Base-by-base conservation (phyloP, 2,113 vertebrate species). In the Phainopepla nitens region DNA sequence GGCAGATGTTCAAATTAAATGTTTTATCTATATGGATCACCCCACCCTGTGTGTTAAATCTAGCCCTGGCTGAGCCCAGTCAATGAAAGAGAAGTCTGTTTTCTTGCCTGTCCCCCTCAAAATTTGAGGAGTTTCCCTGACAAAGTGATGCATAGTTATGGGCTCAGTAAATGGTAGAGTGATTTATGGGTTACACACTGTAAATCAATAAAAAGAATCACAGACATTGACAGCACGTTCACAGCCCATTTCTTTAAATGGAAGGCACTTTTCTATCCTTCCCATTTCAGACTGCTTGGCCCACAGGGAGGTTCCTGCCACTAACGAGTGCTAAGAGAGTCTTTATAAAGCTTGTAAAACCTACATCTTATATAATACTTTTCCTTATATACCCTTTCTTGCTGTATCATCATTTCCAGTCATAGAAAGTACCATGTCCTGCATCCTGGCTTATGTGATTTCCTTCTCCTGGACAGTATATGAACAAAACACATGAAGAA, bases 171-270 rank as follows among this genome's bases (percentile, higher is more conserved):
- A 97, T 86, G 82, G 90, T 90, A 58, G 71, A 92, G 73, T 96
- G 95, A 96, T 97, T 96, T 94, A 96, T 96, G 88, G 90, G 51
- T 88, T 90, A 60, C 75, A 80, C 33, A 28, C 79, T 92, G 82
- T 96, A 96, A 95, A 97, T 96, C 96, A 92, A 97, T 97, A 96
- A 95, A 97, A 95, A 90, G 88, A 96, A 89, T 93, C 94, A 92
- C 93, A 90, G 94, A 39, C 94, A 96, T 94, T 95, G 95, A 95
- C 94, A 94, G 90, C 79, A 78, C 2, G 0, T 96, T 97, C 95
- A 96, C 96, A 97, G 94, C 85, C 88, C 92, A 96, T 97, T 97
- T 96, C 96, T 97, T 96, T 96, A 97, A 95, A 93, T 90, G 90
- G 92, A 93, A 97, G 79, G 51, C 76, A 83, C 90, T 96, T 93